Base-by-base conservation (phyloP, 2,113 vertebrate genomes). In the Grus americana region DNA sequence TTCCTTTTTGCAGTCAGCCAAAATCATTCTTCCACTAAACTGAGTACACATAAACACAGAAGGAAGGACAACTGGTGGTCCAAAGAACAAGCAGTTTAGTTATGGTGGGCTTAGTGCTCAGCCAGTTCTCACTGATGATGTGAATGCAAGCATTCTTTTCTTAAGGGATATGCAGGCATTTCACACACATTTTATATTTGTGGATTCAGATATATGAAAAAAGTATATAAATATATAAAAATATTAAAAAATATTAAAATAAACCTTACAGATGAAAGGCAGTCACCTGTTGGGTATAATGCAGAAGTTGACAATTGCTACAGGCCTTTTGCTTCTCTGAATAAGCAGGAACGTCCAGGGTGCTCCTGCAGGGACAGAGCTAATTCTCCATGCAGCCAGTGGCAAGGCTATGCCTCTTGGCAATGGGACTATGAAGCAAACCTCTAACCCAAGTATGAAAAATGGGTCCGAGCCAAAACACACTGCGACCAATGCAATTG, bases 331-430 rank as follows among this genome's bases (percentile, higher is more conserved):
- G 13, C 22, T 74, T 91, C 32, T 61, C 36, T 50, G 22, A 54
- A 36, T 15, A 34, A 49, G 30, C 13, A 71, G 62, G 14, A 83
- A 42, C 0, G 15, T 5, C 15, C 46, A 70, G 30, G 6, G 24
- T 62, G 46, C 46, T 78, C 27, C 27, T 54, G 44, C 27, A 58
- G 23, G 49, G 63, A 6, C 42, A 23, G 15, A 57, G 23, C 20
- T 18, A 19, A 50, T 4, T 34, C 16, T 62, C 42, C 1, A 1
- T 1, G 0, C 40, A 24, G 40, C 13, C 78, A 15, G 29, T 15
- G 27, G 47, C 29, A 42, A 54, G 32, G n/a, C 11, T 85, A 29
- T n/a, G 26, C 40, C 38, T 79, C 47, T 42, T 3, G 1, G 46
- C 1, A 0, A 2, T 12, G 22, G 44, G 15, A 79, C 8, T 32